Evolutionary conservation across 1,140 invertebrate species (phyloP).

Genomic region (Temnothorax curvispinosus): DNA sequence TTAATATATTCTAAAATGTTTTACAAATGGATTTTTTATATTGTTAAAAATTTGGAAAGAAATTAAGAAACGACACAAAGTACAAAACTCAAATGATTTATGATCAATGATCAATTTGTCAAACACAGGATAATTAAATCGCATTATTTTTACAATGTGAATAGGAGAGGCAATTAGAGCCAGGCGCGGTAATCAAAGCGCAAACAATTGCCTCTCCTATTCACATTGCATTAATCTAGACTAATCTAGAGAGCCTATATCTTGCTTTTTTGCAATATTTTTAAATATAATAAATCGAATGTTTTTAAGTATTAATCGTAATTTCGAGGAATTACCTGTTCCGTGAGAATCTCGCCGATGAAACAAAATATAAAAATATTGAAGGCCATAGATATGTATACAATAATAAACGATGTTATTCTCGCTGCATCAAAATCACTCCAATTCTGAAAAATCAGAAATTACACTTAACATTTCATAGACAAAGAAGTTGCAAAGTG

Average conservation of each 20-base stretch:
- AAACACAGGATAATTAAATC: background rate
- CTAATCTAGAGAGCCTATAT: too few relatives aligned
- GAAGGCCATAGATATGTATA: slow-evolving; percentile 68
- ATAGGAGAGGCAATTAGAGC: too few relatives aligned
- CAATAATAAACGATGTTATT: slow-evolving; percentile 42
- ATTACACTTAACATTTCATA: slow-evolving; percentile 12
- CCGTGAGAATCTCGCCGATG: slow-evolving; percentile 72
- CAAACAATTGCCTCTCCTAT: too few relatives aligned
- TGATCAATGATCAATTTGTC: background rate
- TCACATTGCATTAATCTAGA: too few relatives aligned
- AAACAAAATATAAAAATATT: slow-evolving; percentile 79
- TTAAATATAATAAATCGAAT: background rate
- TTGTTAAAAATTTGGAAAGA: background rate
- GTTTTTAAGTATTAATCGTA: background rate
- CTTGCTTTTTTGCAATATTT: too few relatives aligned
- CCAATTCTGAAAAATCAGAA: slow-evolving; percentile 71
- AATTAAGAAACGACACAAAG: background rate
- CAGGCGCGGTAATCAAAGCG: too few relatives aligned
- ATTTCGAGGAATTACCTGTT: slow-evolving; percentile 68
- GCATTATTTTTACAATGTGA: too few relatives aligned
- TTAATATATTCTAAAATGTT: background rate
- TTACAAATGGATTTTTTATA: background rate
- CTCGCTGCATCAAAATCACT: slow-evolving; percentile 39
- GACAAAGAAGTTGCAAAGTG: slow-evolving; percentile 1
- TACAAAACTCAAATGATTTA: background rate